These are phyloP conservation scores for Calameuta pallipes DNA, from an alignment of 2,888 invertebrate genomes.

Conservation along the genomic window DNA sequence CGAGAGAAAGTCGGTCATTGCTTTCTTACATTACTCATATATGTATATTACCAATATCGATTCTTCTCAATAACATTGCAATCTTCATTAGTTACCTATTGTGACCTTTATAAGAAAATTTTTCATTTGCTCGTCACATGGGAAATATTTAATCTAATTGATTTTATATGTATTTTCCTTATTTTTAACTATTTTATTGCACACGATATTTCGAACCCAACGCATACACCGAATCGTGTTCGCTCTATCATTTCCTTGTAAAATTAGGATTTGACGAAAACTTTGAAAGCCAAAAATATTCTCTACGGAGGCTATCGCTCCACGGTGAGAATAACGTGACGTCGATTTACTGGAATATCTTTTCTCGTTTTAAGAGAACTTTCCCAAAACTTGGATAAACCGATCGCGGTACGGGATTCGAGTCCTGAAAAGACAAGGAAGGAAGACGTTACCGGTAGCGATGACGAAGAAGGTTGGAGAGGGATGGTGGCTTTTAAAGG, in stretches of 20 bases:
- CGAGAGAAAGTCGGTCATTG: not conserved
- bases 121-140: not conserved
- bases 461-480: not conserved
- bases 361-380: not conserved
- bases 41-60: not conserved
- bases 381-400: not conserved
- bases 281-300: not conserved
- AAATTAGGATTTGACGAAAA: not conserved
- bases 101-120: too few species aligned
- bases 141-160: not conserved
- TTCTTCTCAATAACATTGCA: not conserved
- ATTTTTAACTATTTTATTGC: not conserved
- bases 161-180: not conserved
- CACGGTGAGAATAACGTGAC: not conserved
- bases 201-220: not conserved
- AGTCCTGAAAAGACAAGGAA: not conserved
- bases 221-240: not conserved
- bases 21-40: not conserved
- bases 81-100: too few species aligned
- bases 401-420: not conserved
- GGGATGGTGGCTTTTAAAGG: constrained; percentile 21
- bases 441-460: not conserved
- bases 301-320: not conserved
- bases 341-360: not conserved
- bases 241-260: not conserved